Evolutionary conservation across 1,140 invertebrate species (phyloP), one percentile per base, ranked within the genome.

Genomic region (Bombyx mori): DNA sequence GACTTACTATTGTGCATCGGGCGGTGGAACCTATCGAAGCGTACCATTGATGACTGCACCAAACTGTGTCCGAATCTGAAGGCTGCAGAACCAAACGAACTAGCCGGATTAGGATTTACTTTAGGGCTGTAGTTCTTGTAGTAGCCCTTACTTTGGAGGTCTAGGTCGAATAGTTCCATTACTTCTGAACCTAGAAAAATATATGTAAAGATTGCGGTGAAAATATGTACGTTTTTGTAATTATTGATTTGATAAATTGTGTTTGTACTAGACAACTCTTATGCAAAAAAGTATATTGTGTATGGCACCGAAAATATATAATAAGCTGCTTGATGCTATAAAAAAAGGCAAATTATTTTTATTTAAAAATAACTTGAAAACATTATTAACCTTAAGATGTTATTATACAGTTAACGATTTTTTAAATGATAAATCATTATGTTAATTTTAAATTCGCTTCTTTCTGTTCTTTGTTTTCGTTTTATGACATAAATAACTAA

Each of bases 31-130:
- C 86, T 89, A 65, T 94, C 91, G 68, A 89, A 92, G 55, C 93
- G 85, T 12, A 92, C 77, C 68, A 93, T 93, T 35, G 90, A 92
- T 0, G 93, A 93, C 66, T 97, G 94, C 1, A 99, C 94, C 22
- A 99, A 77, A 35, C 96, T 97, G 80, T 99, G 98, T 0, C 98
- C 98, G 82, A 99, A 99, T 18, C 96, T 90, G 82, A 95, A 98
- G n/a, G 96, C 98, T 2, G 97, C 98, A 0, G 96, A 92, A 0
- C 96, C 93, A 88, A 99, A 99, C 52, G 94, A 93, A 81, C 99
- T 99, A 10, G 94, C 92, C 9, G 98, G 92, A 10, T 92, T 92
- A 0, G 98, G 93, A 88, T 98, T 95, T 18, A 96, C 91, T 56
- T 91, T 91, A 0, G 91, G 82, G 79, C 96, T 92, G 74, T 99